Conservation (phyloP, 1,140 invertebrate genomes). For the Papilio dardanus region DNA sequence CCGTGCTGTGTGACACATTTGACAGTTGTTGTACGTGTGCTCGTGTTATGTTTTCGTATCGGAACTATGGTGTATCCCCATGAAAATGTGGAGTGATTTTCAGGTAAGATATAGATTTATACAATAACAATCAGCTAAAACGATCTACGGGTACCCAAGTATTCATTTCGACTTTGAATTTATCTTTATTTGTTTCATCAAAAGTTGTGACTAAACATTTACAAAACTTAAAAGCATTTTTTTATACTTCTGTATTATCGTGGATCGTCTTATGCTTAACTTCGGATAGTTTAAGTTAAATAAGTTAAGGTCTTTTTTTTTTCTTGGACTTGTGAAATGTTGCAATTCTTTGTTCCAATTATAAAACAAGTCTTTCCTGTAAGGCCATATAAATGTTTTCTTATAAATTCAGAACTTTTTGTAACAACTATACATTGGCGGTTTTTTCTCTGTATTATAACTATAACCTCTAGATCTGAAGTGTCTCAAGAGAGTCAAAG, state of each 20-base stretch:
- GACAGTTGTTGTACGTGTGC: conserved; percentile 79
- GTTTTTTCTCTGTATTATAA: neutral
- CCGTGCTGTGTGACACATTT: conserved; percentile 75
- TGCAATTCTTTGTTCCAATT: conserved; percentile 9
- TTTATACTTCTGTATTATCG: neutral
- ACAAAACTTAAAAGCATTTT: neutral
- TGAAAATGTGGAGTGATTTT: conserved; percentile 82
- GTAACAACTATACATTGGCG: neutral
- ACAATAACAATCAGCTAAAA: neutral
- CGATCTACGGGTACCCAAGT: neutral
- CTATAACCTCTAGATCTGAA: neutral
- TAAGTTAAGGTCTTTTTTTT: neutral
- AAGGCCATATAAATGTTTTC: neutral
- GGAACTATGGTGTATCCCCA: conserved; percentile 82
- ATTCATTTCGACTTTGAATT: conserved; percentile 36
- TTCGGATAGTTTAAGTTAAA: conserved; percentile 4
- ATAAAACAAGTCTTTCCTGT: neutral
- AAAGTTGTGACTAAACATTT: conserved; percentile 24
- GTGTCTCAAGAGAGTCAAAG: neutral
- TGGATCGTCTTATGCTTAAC: neutral
- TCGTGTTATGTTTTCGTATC: conserved; percentile 80
- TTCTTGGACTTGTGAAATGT: conserved; percentile 14
- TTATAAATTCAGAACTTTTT: neutral
- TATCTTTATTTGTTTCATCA: conserved; percentile 10
- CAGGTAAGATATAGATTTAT: conserved; percentile 62